Evolutionary conservation across 1,140 invertebrate genomes (phyloP), one percentile per base, ranked within the genome.

Genomic region (Formica exsecta): DNA sequence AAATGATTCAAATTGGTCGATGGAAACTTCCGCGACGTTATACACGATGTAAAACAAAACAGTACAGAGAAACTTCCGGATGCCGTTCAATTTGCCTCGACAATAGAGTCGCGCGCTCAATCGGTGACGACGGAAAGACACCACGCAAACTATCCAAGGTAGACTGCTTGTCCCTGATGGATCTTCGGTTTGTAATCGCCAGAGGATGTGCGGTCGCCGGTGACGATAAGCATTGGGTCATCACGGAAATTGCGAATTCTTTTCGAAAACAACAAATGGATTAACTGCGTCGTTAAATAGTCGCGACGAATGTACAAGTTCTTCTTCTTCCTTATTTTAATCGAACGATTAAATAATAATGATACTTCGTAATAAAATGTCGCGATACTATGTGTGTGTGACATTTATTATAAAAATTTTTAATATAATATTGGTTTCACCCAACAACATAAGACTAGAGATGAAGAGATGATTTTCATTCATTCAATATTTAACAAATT

Each of bases 151-250:
- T 11, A 25, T 11, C 32, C 11, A 41, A 54, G 62, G 9, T 19
- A 57, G 36, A 81, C 81, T 76, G 87, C 79, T 13, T 64, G 22
- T 79, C 76, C 57, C 13, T 61, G 64, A 54, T 25, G 59, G 57
- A 83, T 90, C 54, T 44, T 25, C 38, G 74, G 86, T 61, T 54
- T 54, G 66, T 41, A 68, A 90, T 70, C 68, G 62, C 8, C 76
- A 41, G 65, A 89, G 77, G 87, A 89, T 89, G 68, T 71, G 89
- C 85, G 89, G 89, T 85, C 57, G 87, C 41, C 85, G 79, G 76
- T 84, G 61, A 75, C 68, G 84, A 87, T 87, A 87, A 89, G 44
- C 38, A 70, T 48, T 86, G 48, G 71, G 61, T 89, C 68, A 32
- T 25, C 5, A 11, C 74, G 85, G 64, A 89, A 85, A 25, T 62